Evolutionary conservation across 1,140 invertebrate genomes (phyloP), one percentile per base, ranked within the genome.

Genomic region (Lepidurus couesii): DNA sequence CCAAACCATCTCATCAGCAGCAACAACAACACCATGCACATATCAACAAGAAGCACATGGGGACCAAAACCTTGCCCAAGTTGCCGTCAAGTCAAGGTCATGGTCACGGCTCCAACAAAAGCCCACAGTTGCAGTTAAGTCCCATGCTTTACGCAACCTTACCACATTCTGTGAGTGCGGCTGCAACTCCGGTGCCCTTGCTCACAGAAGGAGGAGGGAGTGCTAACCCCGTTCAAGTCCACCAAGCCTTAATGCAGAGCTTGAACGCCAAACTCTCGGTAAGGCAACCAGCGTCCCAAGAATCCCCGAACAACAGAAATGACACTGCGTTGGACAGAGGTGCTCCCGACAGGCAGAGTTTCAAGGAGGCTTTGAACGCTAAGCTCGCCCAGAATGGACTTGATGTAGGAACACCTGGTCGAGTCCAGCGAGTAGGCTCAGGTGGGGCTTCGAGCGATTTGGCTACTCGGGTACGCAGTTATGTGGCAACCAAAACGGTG

Each of bases 401-500:
- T 9, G 53, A 65, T 7, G 1, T 21, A 1, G 21, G 53, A 7
- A 65, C 53, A 21, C 53, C 53, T 65, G 53, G 53, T n/a, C 53
- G 53, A 4, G 21, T 65, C 21, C 53, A 65, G 53, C 53, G 53
- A 65, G 53, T 65, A 21, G 8, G 53, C 21, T 65, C 53, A 7
- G 53, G 53, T 21, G 53, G 53, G 13, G 53, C 53, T 65, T 65
- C 53, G 9, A 65, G 26, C 26, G 76, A 77, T 42, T 21, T 77
- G 5, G 88, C 80, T 84, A 89, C 90, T 87, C 89, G 86, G 89
- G 91, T 90, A 88, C 87, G 82, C 87, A 87, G 87, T 87, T 90
- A 83, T 93, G 89, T 87, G 90, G 84, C 84, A 8, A 83, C 83
- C 43, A 84, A 85, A n/a, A 84, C 88, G 0, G 84, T 88, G 13